Conservation (phyloP, 2,888 invertebrate species). For the Acanthosepion pharaonis region DNA sequence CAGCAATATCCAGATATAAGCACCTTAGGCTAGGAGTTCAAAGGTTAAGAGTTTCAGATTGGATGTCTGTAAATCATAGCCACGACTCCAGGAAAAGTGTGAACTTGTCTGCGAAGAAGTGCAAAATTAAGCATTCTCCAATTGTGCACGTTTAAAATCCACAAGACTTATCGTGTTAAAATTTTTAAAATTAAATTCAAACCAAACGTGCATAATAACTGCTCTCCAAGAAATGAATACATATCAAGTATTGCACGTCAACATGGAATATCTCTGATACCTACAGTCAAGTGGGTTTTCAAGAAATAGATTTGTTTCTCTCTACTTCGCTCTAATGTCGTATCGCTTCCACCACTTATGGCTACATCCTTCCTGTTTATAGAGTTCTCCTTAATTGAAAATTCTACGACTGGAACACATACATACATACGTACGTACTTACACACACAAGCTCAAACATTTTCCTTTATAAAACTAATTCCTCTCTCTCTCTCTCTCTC, state of each 20-base stretch:
- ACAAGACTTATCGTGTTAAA: not conserved
- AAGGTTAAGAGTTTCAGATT: too few species aligned
- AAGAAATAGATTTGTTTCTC: not conserved
- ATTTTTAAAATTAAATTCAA: not conserved
- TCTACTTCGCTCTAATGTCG: not conserved
- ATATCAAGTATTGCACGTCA: not conserved
- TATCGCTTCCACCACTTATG: not conserved
- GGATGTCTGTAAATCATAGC: too few species aligned
- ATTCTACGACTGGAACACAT: not conserved
- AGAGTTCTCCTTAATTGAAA: not conserved
- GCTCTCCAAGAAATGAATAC: not conserved
- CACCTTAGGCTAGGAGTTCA: too few species aligned
- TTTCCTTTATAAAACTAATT: too few species aligned
- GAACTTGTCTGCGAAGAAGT: too few species aligned
- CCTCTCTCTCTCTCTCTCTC: too few species aligned
- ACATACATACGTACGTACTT: conserved; percentile 37
- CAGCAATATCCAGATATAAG: too few species aligned
- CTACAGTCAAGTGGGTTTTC: not conserved
- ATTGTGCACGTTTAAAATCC: not conserved
- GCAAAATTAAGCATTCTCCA: too few species aligned
- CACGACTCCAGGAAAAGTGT: too few species aligned
- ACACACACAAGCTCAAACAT: conserved; percentile 39
- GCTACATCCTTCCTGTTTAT: not conserved
- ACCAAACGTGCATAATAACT: not conserved
- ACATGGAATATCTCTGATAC: not conserved